Evolutionary conservation across 2,797 vertebrate species (phyloP), one percentile per base, ranked within the genome.

Genomic region (Aplochiton taeniatus): DNA sequence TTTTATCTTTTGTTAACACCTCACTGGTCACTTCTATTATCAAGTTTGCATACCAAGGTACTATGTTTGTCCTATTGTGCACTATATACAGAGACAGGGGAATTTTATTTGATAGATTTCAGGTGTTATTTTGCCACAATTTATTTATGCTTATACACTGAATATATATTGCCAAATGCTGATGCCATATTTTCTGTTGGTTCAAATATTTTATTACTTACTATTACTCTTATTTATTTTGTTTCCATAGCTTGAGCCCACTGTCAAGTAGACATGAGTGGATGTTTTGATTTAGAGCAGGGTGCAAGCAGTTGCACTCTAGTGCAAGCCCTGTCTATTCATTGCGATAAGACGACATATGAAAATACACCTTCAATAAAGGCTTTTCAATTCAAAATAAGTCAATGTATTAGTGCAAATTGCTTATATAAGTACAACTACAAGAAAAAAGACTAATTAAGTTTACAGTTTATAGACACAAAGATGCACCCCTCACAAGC

Each of bases 1-100:
- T 8, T 66, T 74, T 72, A 83, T 70, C 79, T 76, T 79, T 18
- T 58, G 72, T 20, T 70, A 58, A 53, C 61, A 65, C 61, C 11
- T 75, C 31, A 66, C 44, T 61, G 20, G n/a, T 31, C 31, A 31
- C 55, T 66, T 75, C 61, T 63, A 60, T 59, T 70, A 46, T 78
- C 59, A 53, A 43, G 60, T 73, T 76, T 67, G 56, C 48, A 48
- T 73, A 61, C 58, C 63, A 42, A 8, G 4, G 58, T 57, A 63
- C 82, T 20, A 7, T 77, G 70, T 31, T 31, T 76, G 80, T 65
- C 57, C 76, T 79, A 73, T 44, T 87, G 73, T 91, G 87, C 89
- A 89, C 83, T 91, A 90, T 60, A 44, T 64, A 73, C 53, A 82
- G 66, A 82, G 66, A 81, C 71, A 70, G 70, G 62, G 66, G 52